These are phyloP conservation scores for Baccha elongata DNA, from an alignment of 2,888 invertebrate species.

Conservation along the genomic window DNA sequence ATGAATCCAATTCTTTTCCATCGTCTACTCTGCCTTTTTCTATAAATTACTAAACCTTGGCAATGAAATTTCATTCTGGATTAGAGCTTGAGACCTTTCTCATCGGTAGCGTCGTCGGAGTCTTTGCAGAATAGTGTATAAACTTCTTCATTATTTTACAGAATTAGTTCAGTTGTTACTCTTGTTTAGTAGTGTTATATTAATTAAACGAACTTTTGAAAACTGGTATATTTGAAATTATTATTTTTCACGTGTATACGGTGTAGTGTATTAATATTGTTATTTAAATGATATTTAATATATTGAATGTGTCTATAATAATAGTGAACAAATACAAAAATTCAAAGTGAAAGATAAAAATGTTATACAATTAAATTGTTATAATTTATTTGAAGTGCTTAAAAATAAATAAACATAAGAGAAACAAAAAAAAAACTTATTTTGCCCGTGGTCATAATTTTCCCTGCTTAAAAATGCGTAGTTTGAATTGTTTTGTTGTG, in stretches of 20 bases:
- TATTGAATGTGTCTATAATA: too few species aligned
- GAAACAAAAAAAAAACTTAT: background rate
- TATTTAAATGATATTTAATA: background rate
- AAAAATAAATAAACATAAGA: background rate
- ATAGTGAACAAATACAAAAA: background rate
- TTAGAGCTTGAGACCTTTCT: conserved; percentile 81
- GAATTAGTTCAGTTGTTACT: too few species aligned
- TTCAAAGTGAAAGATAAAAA: conserved; percentile 16
- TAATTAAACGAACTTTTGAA: background rate
- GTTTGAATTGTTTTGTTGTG: conserved; percentile 24
- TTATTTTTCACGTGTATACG: background rate
- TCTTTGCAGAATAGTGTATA: conserved; percentile 32
- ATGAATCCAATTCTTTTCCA: conserved; percentile 58
- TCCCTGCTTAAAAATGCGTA: conserved; percentile 35
- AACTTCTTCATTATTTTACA: too few species aligned
- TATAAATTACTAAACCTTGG: conserved; percentile 83
- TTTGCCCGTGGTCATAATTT: too few species aligned
- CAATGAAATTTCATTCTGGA: conserved; percentile 82
- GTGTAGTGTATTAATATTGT: conserved; percentile 22
- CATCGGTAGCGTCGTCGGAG: conserved; percentile 75
- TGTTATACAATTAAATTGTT: conserved; percentile 22
- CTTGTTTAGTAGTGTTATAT: too few species aligned
- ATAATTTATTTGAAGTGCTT: background rate
- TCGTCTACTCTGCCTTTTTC: conserved; percentile 81
- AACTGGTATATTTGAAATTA: background rate